These are phyloP conservation scores for Dryobates pubescens DNA, from an alignment of 2,797 vertebrate species.

Conservation along the genomic window DNA sequence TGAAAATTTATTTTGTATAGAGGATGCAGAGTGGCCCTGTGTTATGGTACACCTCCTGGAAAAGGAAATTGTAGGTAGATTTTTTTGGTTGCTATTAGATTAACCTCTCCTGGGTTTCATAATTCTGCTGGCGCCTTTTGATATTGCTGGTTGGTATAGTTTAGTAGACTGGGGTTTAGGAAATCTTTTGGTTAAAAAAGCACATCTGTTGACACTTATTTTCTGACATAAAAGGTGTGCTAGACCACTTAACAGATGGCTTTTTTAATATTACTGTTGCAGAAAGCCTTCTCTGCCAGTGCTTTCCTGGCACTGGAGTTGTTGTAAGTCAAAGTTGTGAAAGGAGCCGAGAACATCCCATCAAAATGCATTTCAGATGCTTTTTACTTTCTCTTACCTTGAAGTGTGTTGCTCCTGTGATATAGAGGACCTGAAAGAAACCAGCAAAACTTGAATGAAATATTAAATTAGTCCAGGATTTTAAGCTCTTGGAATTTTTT, in stretches of 20 bases:
- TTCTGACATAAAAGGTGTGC: not conserved
- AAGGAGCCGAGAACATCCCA: not conserved
- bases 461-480: not conserved
- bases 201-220: not conserved
- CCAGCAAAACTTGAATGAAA: not conserved
- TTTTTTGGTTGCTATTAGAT: not conserved
- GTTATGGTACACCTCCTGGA: not conserved
- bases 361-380: not conserved
- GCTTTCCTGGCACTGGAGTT: not conserved
- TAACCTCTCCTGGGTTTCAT: constrained; percentile 29
- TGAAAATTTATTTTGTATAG: not conserved
- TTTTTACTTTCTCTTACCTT: not conserved
- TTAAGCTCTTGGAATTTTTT: not conserved
- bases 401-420: not conserved
- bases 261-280: not conserved
- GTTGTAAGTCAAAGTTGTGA: not conserved
- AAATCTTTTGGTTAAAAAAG: constrained; percentile 3
- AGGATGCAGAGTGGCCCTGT: not conserved
- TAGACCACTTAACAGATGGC: constrained; percentile 7
- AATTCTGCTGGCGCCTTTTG: constrained; percentile 28
- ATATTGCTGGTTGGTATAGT: constrained; percentile 11
- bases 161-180: not conserved
- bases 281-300: not conserved
- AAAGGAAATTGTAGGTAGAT: constrained; percentile 26
- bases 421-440: not conserved